Percentiles rank a stretch among this genome's conserved stretches.
phyloP scores from a whole-genome alignment of 2,797 vertebrate species.

The Enteromius fasciolatus region DNA sequence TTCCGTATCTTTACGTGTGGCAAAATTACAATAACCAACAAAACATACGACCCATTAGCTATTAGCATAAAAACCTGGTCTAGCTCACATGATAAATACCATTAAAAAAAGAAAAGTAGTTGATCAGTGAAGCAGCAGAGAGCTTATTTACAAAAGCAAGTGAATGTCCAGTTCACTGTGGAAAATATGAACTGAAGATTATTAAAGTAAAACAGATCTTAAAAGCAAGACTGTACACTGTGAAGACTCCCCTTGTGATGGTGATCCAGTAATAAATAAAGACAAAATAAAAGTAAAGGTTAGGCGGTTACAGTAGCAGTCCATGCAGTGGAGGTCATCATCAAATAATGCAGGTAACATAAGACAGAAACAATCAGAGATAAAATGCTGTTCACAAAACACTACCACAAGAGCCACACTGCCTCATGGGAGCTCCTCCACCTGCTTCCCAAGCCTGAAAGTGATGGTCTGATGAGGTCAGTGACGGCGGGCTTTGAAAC shows the following conservation, averaged over 20 bases:
- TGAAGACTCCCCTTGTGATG: constrained; percentile 4
- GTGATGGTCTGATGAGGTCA: constrained; percentile 46
- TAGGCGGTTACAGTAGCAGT: constrained; percentile 41
- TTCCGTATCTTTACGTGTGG: constrained; percentile 10
- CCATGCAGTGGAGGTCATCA: constrained; percentile 29
- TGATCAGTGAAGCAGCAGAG: constrained; percentile 28
- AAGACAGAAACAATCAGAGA: constrained; percentile 30
- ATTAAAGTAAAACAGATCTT: neutral
- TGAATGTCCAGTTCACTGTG: constrained; percentile 25
- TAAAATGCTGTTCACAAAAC: constrained; percentile 29
- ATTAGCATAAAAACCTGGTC: constrained; percentile 37
- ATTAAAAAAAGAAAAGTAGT: constrained; percentile 11
- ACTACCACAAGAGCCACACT: constrained; percentile 32
- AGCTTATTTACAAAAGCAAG: constrained; percentile 48
- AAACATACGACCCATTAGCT: constrained; percentile 18
- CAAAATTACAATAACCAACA: constrained; percentile 6
- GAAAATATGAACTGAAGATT: neutral
- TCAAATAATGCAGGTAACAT: constrained; percentile 29
- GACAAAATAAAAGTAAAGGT: constrained; percentile 26
- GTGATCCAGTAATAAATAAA: neutral
- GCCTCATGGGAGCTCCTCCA: constrained; percentile 23
- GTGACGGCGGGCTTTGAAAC: constrained; percentile 19
- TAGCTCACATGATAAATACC: constrained; percentile 45
- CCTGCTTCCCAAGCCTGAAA: constrained; percentile 52
- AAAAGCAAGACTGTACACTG: constrained; percentile 7